Percentiles rank a stretch among this genome's conserved stretches.
Conservation (phyloP, 2,888 invertebrate species). For the Megalurothrips usitatus region DNA sequence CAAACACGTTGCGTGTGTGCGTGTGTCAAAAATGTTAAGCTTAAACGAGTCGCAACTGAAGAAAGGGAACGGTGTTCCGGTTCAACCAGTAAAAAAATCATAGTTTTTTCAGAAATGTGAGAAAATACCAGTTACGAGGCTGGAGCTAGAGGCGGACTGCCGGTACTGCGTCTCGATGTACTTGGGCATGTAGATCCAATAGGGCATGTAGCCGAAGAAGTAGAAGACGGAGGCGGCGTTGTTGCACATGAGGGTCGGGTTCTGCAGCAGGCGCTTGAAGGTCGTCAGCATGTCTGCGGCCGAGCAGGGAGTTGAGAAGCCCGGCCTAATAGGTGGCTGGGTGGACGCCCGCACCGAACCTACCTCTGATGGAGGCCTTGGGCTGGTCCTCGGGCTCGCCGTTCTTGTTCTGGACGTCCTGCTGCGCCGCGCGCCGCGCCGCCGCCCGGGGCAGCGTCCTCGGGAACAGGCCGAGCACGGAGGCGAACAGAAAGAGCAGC, state of each 20-base stretch:
- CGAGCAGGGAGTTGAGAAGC: too few species aligned
- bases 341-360: not conserved
- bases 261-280: slow-evolving; percentile 58
- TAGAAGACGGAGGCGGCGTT: slow-evolving; percentile 70
- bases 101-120: too few species aligned
- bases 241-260: slow-evolving; percentile 66
- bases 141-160: slow-evolving; percentile 69
- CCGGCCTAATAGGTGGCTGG: too few species aligned
- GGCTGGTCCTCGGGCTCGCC: slow-evolving; percentile 32
- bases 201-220: slow-evolving; percentile 66
- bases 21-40: too few species aligned
- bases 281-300: slow-evolving; percentile 58
- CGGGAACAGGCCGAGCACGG: slow-evolving; percentile 63
- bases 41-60: too few species aligned
- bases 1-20: too few species aligned
- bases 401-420: slow-evolving; percentile 43
- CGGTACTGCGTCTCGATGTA: slow-evolving; percentile 78
- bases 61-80: too few species aligned
- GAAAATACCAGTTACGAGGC: slow-evolving; percentile 69
- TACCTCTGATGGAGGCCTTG: slow-evolving; percentile 39
- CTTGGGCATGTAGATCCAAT: slow-evolving; percentile 77
- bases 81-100: slow-evolving; percentile 32
- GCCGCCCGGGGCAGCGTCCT: slow-evolving; percentile 63
- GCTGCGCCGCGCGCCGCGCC: slow-evolving; percentile 50
- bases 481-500: slow-evolving; percentile 56